Base-by-base conservation (phyloP, 2,888 invertebrate genomes). In the Drosophila flavopinicola region DNA sequence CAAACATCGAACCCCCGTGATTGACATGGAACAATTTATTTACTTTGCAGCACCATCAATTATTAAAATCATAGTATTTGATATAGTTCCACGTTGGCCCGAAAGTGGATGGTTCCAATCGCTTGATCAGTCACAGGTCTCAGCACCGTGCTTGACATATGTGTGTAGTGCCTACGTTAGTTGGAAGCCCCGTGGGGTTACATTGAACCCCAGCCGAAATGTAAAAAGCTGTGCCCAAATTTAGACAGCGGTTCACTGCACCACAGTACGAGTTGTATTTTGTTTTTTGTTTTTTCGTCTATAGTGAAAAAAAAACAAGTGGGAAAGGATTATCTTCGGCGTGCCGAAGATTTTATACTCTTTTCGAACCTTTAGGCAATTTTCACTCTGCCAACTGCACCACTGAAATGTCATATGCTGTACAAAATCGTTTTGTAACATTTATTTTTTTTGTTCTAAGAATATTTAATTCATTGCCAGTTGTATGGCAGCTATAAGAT, bases 181-280 rank as follows among this genome's bases (percentile, higher is more conserved):
- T 60, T 71, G 48, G 63, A 66, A 67, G 37, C 72, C 83, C 75
- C 68, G 63, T 66, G 79, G 79, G 80, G 80, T 69, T 80, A 64
- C 79, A 67, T 78, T 84, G 80, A 84, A 80, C 84, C 78, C 78
- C 73, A 61, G 60, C 54, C 29, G 45, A 53, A 24, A 53, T 44
- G 47, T 66, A 75, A 79, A 80, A 75, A 77, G 78, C 80, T 77
- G 75, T 68, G 75, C 75, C 84, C 84, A 73, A 84, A 84, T 84
- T 75, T 84, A 80, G 79, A 66, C 57, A 35, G 33, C 51, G 78
- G 79, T 84, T 84, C 79, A 79, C 25, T 80, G 80, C 77, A 80
- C 80, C 63, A 51, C 52, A 38, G 10, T 37, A 10, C 33, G 56
- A 37, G 44, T 45, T 2, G 45, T 47, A 44, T 32, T 29, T 37